Base-by-base conservation (phyloP, 1,140 invertebrate genomes). In the Ips typographus region DNA sequence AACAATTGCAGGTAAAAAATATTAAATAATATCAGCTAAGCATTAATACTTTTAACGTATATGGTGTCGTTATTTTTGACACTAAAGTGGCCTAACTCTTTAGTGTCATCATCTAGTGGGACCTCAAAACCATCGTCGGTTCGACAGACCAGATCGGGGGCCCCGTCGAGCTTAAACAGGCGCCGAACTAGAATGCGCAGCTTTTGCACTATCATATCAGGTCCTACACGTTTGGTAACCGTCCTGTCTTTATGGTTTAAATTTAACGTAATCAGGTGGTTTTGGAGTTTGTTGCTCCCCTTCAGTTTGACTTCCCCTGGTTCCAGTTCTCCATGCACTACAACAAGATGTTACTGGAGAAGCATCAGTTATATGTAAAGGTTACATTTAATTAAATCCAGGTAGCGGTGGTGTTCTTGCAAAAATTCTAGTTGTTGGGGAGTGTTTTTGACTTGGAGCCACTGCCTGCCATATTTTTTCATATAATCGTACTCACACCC, bases 401-500 rank as follows among this genome's bases (percentile, higher is more conserved):
- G 79, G 80, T 91, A 95, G 59, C 91, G 83, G 66, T 91, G 91
- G 83, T 96, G 91, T 73, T 89, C 83, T 43, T 80, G 73, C 40
- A 87, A 77, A 78, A 95, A 96, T 44, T 86, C 81, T 2, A 77
- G 74, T 70, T 82, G 83, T 6, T 80, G 76, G 44, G 80, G 76
- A 1, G 77, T 57, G 75, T 85, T 79, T 42, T 76, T 82, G 22
- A 79, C 73, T 73, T 84, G 81, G 47, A 89, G 80, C 92, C 93
- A 95, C 60, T 90, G 86, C 37, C 84, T 79, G 0, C 89, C 89
- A 82, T 89, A 90, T 37, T 88, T 85, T 81, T 95, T 95, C 74
- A 95, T 81, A 77, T 95, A 95, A 82, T 95, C 94, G 68, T 94
- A 90, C 77, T 95, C 92, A 0, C 94, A 90, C n/a, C 92, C 93